A percentile compares a stretch with the other conserved stretches of the same genome.
Evolutionary conservation across 2,888 invertebrate genomes (phyloP).

Genomic region (Stegophylla sp.): DNA sequence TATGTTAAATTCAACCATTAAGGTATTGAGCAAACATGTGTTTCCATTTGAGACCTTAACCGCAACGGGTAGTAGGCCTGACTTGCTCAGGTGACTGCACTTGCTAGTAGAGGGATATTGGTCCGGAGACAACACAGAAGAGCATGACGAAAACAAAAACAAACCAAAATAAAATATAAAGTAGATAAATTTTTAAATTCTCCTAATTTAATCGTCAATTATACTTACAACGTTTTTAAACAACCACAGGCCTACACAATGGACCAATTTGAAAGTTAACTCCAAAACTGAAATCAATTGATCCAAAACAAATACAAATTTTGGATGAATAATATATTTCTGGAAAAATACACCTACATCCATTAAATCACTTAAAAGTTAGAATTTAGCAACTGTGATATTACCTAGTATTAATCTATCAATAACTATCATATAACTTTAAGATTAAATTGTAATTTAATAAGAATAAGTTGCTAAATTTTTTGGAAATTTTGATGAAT

Average conservation of each 20-base stretch:
- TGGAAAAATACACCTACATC: conserved; percentile 47
- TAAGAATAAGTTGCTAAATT: conserved; percentile 43
- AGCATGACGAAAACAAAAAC: conserved; percentile 62
- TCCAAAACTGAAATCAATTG: conserved; percentile 59
- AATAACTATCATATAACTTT: conserved; percentile 2
- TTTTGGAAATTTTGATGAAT: conserved; percentile 50
- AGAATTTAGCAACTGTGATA: conserved; percentile 41
- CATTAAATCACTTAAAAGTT: conserved; percentile 37
- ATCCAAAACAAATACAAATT: conserved; percentile 57
- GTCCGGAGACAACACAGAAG: conserved; percentile 64
- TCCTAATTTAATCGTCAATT: conserved; percentile 56
- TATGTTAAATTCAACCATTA: conserved; percentile 48
- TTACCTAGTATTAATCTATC: conserved; percentile 3
- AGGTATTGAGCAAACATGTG: conserved; percentile 51
- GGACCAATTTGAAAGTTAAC: conserved; percentile 57
- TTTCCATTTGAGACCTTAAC: conserved; percentile 62
- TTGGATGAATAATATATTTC: conserved; percentile 54
- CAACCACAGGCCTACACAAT: conserved; percentile 47
- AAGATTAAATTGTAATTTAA: conserved; percentile 2
- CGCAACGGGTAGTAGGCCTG: conserved; percentile 63
- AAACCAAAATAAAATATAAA: conserved; percentile 57
- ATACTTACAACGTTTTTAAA: conserved; percentile 57
- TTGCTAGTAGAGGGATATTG: conserved; percentile 58
- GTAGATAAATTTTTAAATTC: conserved; percentile 53
- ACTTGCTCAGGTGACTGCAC: conserved; percentile 61